Evolutionary conservation across 2,888 invertebrate species (phyloP).

Genomic region (Agonum fuliginosum): DNA sequence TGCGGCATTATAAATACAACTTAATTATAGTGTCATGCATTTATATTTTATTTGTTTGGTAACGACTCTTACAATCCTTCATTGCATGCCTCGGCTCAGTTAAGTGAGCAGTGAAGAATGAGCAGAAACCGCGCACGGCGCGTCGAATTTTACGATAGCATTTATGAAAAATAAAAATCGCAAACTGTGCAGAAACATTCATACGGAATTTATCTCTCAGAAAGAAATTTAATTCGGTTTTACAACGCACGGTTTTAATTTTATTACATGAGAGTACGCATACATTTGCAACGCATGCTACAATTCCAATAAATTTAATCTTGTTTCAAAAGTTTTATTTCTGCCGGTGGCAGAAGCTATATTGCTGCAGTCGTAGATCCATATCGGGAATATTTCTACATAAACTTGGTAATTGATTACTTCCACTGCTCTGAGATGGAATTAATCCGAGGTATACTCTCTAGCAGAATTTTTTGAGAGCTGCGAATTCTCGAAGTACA

Average conservation of each 20-base stretch:
- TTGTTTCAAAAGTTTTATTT: conserved; percentile 48
- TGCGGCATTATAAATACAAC: too few species aligned
- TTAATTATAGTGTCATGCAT: too few species aligned
- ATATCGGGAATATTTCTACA: conserved; percentile 28
- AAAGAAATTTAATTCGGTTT: conserved; percentile 56
- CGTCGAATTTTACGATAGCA: conserved; percentile 50
- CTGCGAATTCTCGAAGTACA: too few species aligned
- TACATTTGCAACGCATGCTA: conserved; percentile 45
- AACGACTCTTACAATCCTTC: not conserved
- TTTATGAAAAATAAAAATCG: conserved; percentile 58
- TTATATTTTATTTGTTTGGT: conserved; percentile 1
- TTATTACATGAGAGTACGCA: conserved; percentile 46
- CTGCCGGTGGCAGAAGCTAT: conserved; percentile 14
- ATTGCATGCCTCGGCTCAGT: not conserved
- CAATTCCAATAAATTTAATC: conserved; percentile 45
- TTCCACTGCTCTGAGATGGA: conserved; percentile 1
- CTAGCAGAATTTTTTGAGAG: too few species aligned
- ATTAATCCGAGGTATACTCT: too few species aligned
- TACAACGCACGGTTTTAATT: conserved; percentile 54
- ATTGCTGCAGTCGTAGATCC: conserved; percentile 34
- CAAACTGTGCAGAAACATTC: conserved; percentile 55
- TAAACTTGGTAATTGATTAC: conserved; percentile 34
- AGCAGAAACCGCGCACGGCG: conserved; percentile 6
- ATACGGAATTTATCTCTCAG: conserved; percentile 54
- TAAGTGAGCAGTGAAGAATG: not conserved